Base-by-base conservation (phyloP, 2,797 vertebrate genomes). In the Cheirogaleus major region DNA sequence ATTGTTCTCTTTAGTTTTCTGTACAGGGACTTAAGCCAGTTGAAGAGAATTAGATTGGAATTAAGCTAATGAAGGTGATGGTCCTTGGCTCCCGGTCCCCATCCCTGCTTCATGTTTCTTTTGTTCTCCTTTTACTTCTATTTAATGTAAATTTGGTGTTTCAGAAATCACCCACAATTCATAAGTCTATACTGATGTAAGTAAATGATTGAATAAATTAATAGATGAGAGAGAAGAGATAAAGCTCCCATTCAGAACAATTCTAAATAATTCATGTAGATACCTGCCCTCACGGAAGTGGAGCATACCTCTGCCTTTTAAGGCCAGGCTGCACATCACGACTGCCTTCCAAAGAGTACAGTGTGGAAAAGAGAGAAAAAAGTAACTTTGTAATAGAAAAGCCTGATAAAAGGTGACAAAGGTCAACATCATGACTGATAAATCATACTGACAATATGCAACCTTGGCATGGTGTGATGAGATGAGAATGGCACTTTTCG, bases 101-200 rank as follows among this genome's bases (percentile, higher is more conserved):
- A 50, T 81, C 9, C 67, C 18, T 75, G 50, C 57, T 86, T 85
- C 2, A 5, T 80, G n/a, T 90, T 79, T 63, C 27, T 95, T 85
- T 92, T 76, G 35, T 78, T 69, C 32, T 80, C n/a, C 30, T 69
- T 95, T 70, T n/a, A 75, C 52, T 90, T 73, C 45, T 69, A 20
- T 25, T 65, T 97, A 57, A 72, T 65, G 8, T 67, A 88, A 69
- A 83, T 52, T 72, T 94, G 25, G 59, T 94, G 7, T 67, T 90
- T 59, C 43, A 72, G 72, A 93, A 85, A 73, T 78, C 94, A 82
- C 4, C 9, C 18, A 83, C 15, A 80, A 70, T 67, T 27, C 12
- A 0, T 15, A 79, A 80, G 4, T 45, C 5, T 7, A 17, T 57
- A 59, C 7, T 50, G 7, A 50, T 55, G 50, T 87, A 78, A 81